Evolutionary conservation across 2,888 invertebrate species (phyloP).

Genomic region (Schizaphis graminum): DNA sequence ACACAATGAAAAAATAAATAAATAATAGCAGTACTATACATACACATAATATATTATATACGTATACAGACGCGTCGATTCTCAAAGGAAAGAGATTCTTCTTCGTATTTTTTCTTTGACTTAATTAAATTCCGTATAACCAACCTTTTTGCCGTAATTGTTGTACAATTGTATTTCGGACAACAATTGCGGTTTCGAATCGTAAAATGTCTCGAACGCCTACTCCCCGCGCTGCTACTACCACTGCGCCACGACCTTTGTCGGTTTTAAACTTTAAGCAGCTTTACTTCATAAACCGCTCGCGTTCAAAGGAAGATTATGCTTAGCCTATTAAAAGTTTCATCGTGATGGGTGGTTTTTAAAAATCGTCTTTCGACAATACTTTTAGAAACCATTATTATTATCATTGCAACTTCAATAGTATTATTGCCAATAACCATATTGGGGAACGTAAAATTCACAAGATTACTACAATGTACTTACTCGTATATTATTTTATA

Average conservation of each 20-base stretch:
- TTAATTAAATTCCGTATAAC: constrained; percentile 27
- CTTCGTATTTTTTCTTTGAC: not conserved
- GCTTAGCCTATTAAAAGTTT: constrained; percentile 19
- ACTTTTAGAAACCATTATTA: not conserved
- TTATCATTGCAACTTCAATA: not conserved
- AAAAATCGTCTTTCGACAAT: constrained; percentile 29
- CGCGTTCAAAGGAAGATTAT: constrained; percentile 22
- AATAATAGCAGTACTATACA: not conserved
- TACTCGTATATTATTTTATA: not conserved
- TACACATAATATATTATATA: not conserved
- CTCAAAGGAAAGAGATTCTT: not conserved
- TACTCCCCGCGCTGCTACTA: not conserved
- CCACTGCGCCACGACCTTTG: not conserved
- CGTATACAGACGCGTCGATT: not conserved
- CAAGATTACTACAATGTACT: not conserved
- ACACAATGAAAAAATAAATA: not conserved
- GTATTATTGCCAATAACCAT: not conserved
- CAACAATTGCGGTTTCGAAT: constrained; percentile 18
- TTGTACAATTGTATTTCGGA: constrained; percentile 33
- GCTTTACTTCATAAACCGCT: constrained; percentile 13
- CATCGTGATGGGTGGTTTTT: not conserved
- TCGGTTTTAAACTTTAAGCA: constrained; percentile 23
- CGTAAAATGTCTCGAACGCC: not conserved
- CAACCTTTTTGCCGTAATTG: not conserved
- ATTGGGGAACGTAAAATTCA: not conserved